Evolutionary conservation across 2,797 vertebrate species (phyloP).

Genomic region (Mormyrus proboscirostris): DNA sequence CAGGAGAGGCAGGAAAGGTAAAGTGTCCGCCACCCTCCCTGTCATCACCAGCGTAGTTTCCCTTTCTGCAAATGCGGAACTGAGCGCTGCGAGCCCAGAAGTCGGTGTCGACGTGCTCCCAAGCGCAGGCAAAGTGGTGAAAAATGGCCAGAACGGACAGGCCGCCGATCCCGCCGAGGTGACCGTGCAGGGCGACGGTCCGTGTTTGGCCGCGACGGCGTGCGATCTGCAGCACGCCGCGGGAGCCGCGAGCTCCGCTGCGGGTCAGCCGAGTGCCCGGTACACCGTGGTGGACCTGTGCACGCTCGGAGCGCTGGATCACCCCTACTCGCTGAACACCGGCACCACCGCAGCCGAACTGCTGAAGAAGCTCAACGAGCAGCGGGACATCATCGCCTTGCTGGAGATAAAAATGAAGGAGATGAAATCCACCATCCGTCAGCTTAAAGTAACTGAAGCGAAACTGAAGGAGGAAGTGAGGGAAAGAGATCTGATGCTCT

Average conservation of each 20-base stretch:
- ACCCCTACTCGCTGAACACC: slow-evolving; percentile 69
- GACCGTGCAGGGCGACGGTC: slow-evolving; percentile 56
- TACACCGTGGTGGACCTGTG: slow-evolving; percentile 20
- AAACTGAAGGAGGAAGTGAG: slow-evolving; percentile 70
- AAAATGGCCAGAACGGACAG: slow-evolving; percentile 10
- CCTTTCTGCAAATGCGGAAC: slow-evolving; percentile 22
- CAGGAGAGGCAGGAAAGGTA: slow-evolving; percentile 65
- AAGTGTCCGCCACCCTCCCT: slow-evolving; percentile 53
- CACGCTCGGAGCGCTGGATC: slow-evolving; percentile 43
- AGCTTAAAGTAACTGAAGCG: slow-evolving; percentile 65
- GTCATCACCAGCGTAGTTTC: slow-evolving; percentile 22
- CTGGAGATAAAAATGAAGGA: slow-evolving; percentile 77
- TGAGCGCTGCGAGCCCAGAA: slow-evolving; percentile 22
- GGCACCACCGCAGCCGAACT: slow-evolving; percentile 72
- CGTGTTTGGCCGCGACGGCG: slow-evolving; percentile 23
- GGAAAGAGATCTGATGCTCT: slow-evolving; percentile 67
- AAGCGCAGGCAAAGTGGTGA: slow-evolving; percentile 26
- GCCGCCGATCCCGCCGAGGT: slow-evolving; percentile 65
- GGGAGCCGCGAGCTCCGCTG: not conserved
- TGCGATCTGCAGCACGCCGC: slow-evolving; percentile 38
- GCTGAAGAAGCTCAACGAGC: slow-evolving; percentile 70
- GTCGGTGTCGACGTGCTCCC: slow-evolving; percentile 36
- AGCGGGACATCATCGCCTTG: slow-evolving; percentile 70
- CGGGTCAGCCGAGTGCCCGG: not conserved
- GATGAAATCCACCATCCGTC: slow-evolving; percentile 72